Evolutionary conservation across 1,140 invertebrate species (phyloP).

Genomic region (Drosophila malerkotliana): DNA sequence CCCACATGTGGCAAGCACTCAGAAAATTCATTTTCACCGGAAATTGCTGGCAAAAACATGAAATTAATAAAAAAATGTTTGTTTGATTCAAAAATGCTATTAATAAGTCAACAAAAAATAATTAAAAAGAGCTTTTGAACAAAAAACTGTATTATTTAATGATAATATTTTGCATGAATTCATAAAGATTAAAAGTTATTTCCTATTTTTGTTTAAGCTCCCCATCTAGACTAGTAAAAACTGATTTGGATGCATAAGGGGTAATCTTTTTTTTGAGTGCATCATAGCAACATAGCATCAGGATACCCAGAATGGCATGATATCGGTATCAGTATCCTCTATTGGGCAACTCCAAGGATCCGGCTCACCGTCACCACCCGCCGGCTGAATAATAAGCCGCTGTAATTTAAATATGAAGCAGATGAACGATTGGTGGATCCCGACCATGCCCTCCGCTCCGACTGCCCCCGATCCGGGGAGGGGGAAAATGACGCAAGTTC

Average conservation of each 20-base stretch:
- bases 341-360: slow-evolving; percentile 36
- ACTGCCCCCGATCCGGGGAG: not conserved
- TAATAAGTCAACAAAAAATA: not conserved
- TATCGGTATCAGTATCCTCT: slow-evolving; percentile 43
- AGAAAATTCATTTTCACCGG: slow-evolving; percentile 11
- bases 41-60: not conserved
- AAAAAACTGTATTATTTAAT: not conserved
- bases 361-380: not conserved
- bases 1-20: slow-evolving; percentile 55
- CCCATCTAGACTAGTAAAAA: too few relatives aligned
- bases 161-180: not conserved
- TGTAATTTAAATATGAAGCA: slow-evolving; percentile 70
- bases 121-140: not conserved
- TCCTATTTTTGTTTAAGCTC: too few relatives aligned
- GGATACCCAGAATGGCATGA: not conserved
- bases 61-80: not conserved
- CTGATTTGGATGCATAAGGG: too few relatives aligned
- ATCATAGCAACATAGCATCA: not conserved
- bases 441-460: not conserved
- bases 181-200: too few relatives aligned
- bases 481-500: slow-evolving; percentile 59
- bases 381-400: slow-evolving; percentile 67
- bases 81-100: not conserved
- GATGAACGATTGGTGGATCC: slow-evolving; percentile 39
- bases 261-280: slow-evolving; percentile 5